Evolutionary conservation across 53 echinoderm and acorn worm species (phyloP).

Genomic region (Arbacia lixula): DNA sequence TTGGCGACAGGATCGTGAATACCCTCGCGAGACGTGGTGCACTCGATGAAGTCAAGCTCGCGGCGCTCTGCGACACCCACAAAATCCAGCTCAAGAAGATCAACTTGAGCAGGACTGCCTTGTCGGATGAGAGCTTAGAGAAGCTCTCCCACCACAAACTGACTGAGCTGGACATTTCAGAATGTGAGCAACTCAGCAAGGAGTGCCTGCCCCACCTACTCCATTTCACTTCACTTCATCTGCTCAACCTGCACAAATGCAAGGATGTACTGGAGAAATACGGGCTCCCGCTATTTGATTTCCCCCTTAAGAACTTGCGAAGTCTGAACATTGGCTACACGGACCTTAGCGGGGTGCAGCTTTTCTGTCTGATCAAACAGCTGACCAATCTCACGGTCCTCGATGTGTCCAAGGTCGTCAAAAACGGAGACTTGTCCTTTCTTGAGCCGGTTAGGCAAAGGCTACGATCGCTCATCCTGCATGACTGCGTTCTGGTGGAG

Average conservation of each 20-base stretch:
- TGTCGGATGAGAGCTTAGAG: slow-evolving; percentile 66
- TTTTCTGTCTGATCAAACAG: slow-evolving; percentile 66
- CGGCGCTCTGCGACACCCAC: slow-evolving; percentile 48
- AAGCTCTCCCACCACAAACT: slow-evolving; percentile 73
- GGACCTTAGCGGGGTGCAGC: slow-evolving; percentile 68
- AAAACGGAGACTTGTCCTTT: slow-evolving; percentile 86
- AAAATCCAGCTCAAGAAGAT: slow-evolving; percentile 72
- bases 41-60: slow-evolving; percentile 46
- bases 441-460: slow-evolving; percentile 58
- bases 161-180: slow-evolving; percentile 75
- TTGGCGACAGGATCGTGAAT: slow-evolving; percentile 76
- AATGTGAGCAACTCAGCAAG: slow-evolving; percentile 52
- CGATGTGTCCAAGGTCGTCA: slow-evolving; percentile 80
- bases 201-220: slow-evolving; percentile 70
- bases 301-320: slow-evolving; percentile 66
- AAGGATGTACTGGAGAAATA: slow-evolving; percentile 55
- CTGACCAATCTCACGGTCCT: slow-evolving; percentile 72
- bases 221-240: slow-evolving; percentile 59
- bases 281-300: slow-evolving; percentile 56
- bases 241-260: slow-evolving; percentile 75
- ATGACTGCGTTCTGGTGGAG: slow-evolving; percentile 82
- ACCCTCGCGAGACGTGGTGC: slow-evolving; percentile 51
- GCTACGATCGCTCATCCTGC: slow-evolving; percentile 79
- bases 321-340: slow-evolving; percentile 82
- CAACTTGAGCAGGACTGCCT: slow-evolving; percentile 68